These are phyloP conservation scores for Epistrophella euchroma DNA, from an alignment of 2,888 invertebrate species.

Conservation along the genomic window DNA sequence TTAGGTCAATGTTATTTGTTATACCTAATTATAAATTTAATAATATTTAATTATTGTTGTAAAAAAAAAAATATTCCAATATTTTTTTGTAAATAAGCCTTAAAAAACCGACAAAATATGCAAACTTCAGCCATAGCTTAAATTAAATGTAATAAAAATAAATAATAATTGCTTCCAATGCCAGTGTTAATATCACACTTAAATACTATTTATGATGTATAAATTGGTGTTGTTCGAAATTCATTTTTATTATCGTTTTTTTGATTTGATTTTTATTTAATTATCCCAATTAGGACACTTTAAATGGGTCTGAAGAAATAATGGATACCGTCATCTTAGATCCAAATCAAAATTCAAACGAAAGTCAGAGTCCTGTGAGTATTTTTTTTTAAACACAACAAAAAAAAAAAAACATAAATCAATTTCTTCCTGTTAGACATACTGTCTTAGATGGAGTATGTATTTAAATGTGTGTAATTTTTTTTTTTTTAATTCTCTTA, in stretches of 20 bases:
- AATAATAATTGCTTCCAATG: slow-evolving; percentile 31
- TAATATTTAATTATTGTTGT: neutral
- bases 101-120: slow-evolving; percentile 17
- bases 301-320: slow-evolving; percentile 61
- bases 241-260: slow-evolving; percentile 30
- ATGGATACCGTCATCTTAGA: slow-evolving; percentile 43
- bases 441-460: slow-evolving; percentile 60
- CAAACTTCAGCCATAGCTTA: slow-evolving; percentile 23
- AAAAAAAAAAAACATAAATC: slow-evolving; percentile 25
- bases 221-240: slow-evolving; percentile 35
- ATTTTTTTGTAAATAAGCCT: slow-evolving; percentile 9
- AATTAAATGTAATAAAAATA: slow-evolving; percentile 10
- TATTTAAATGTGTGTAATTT: slow-evolving; percentile 41
- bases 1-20: neutral
- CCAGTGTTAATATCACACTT: neutral
- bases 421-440: slow-evolving; percentile 64
- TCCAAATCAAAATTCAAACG: slow-evolving; percentile 55
- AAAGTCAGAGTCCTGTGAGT: slow-evolving; percentile 69
- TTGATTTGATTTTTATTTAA: slow-evolving; percentile 53
- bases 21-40: neutral
- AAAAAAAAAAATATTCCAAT: neutral
- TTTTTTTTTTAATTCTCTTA: slow-evolving; percentile 20
- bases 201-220: neutral
- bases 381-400: slow-evolving; percentile 14
- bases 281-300: slow-evolving; percentile 53